Percentiles rank a stretch among this genome's conserved stretches.
Conservation (phyloP, 35 echinoderm and acorn worm genomes). For the Anneissia japonica region DNA sequence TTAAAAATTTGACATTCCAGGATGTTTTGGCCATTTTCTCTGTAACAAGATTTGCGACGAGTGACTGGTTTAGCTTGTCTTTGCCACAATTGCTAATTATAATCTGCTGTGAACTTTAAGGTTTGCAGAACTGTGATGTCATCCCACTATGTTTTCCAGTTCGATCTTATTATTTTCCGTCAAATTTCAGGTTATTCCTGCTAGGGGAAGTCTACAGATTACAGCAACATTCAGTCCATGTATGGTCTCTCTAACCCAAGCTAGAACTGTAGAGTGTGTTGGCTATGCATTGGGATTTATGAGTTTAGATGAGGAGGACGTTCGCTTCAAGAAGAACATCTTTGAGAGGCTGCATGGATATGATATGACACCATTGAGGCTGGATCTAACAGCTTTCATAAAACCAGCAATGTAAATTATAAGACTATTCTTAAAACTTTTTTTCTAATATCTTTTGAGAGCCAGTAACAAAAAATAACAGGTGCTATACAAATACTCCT, state of each 20-base stretch:
- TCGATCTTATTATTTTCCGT: neutral
- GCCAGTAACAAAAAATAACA: no score
- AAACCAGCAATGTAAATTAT: constrained; percentile 90
- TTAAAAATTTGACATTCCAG: no score
- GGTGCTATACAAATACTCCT: no score
- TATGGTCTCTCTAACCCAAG: constrained; percentile 15
- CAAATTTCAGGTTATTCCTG: constrained; percentile 68
- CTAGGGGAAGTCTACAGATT: constrained; percentile 46
- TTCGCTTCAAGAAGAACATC: neutral
- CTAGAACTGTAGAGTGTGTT: constrained; percentile 53
- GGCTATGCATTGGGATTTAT: constrained; percentile 83
- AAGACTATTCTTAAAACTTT: no score
- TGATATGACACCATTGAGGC: constrained; percentile 71
- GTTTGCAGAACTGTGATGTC: no score
- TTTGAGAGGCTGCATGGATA: constrained; percentile 55
- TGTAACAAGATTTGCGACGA: no score
- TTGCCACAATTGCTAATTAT: no score
- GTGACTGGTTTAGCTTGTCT: no score
- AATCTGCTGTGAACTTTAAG: no score
- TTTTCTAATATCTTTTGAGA: no score
- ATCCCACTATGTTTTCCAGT: no score
- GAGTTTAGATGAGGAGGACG: constrained; percentile 50
- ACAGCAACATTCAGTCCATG: constrained; percentile 55
- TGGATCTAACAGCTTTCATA: constrained; percentile 87
- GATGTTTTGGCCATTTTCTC: no score